Evolutionary conservation across 2,113 vertebrate species (phyloP), one percentile per base, ranked within the genome.

Genomic region (Paradoxurus hermaphroditus): DNA sequence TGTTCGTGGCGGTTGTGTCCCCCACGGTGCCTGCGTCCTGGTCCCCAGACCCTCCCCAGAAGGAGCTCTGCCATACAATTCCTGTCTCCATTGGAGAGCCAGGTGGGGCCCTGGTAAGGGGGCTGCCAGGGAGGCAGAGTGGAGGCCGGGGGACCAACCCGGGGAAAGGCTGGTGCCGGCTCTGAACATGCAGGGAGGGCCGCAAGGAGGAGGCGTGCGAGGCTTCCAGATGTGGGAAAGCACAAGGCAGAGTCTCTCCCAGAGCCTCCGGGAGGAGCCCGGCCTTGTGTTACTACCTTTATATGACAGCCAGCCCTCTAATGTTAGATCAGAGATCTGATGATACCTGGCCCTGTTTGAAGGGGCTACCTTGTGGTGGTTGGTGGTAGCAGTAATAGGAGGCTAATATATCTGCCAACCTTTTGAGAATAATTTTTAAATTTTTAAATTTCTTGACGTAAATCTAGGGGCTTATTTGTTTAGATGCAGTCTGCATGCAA

Each of bases 401-500:
- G 53, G 44, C 5, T 29, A 23, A 89, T 72, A 44, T 7, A n/a
- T 78, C 59, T 94, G 29, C 31, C 36, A 84, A 67, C 21, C 46
- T 86, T 77, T 95, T 87, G 29, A 91, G 49, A 95, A 67, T 83
- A 68, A 75, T 25, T 95, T 78, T 77, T n/a, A 91, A 92, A 62
- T 85, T 87, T 92, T 83, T n/a, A n/a, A n/a, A n/a, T n/a, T 49
- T 9, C 53, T 18, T 44, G 21, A 85, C 12, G 16, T 63, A 68
- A 77, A 84, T 67, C 82, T 83, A 34, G 21, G 11, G 92, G 13
- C 13, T 68, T 63, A 10, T 90, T 90, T 73, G 51, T 93, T 86
- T 29, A 41, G 29, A 41, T 72, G 81, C 49, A 77, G 39, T 75
- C 65, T 94, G 15, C 63, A 70, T 79, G 12, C 14, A 27, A 27